Evolutionary conservation across 2,797 vertebrate genomes (phyloP).

Genomic region (Malurus splendens): DNA sequence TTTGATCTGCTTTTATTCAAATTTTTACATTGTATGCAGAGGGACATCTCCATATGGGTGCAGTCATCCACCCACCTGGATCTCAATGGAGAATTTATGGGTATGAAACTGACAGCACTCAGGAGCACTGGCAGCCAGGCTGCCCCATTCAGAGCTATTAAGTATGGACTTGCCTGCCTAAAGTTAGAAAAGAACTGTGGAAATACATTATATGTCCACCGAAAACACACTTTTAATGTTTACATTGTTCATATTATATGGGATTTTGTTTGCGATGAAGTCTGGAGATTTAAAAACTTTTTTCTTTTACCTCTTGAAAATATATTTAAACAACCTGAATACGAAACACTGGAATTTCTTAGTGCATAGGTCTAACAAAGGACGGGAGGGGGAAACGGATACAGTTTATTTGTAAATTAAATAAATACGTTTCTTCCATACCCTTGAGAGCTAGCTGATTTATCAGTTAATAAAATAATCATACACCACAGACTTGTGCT

Average conservation of each 20-base stretch:
- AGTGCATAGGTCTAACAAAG: constrained; percentile 24
- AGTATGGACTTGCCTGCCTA: background rate
- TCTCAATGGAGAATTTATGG: background rate
- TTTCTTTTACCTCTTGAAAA: background rate
- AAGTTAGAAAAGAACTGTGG: background rate
- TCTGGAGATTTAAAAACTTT: background rate
- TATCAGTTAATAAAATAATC: constrained; percentile 68
- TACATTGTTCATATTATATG: background rate
- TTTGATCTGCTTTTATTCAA: constrained; percentile 8
- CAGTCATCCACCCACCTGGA: background rate
- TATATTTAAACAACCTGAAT: background rate
- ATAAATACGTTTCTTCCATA: constrained; percentile 36
- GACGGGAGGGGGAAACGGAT: constrained; percentile 7
- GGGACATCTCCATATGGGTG: background rate
- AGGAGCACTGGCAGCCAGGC: background rate
- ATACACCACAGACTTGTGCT: constrained; percentile 50
- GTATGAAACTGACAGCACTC: background rate
- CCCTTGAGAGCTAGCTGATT: constrained; percentile 53
- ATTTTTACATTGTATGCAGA: background rate
- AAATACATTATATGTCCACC: background rate
- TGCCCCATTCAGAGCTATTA: background rate
- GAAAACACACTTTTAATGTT: background rate
- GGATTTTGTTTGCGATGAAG: background rate
- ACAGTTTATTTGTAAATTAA: constrained; percentile 60
- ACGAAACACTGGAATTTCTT: background rate